Evolutionary conservation across 2,888 invertebrate species (phyloP), one percentile per base, ranked within the genome.

Genomic region (Caenorhabditis auriculariae): DNA sequence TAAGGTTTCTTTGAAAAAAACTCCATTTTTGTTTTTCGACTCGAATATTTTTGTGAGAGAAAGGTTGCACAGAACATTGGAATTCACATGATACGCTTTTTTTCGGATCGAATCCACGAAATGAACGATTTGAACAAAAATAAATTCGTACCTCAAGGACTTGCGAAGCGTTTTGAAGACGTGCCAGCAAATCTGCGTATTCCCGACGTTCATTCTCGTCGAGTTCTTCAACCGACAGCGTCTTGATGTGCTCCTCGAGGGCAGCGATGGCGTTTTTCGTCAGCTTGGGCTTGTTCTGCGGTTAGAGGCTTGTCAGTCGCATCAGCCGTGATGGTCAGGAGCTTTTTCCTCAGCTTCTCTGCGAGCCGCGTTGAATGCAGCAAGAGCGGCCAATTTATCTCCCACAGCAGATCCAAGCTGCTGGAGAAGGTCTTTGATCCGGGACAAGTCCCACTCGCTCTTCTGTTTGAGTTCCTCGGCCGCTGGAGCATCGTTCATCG

Each of bases 361-460:
- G 28, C 66, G 58, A 43, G 60, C 54, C 15, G 63, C 59, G n/a
- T 56, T 62, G 56, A 65, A 66, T 9, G 64, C 54, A 21, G 65
- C 68, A 35, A 65, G 60, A 41, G 68, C 65, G 29, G 65, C 65
- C 19, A 66, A 47, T 43, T 65, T 66, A 53, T 68, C 65, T 17
- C 65, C 68, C 48, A 68, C 57, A 19, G 56, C 57, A 27, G 51
- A 54, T 28, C 57, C 59, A 23, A 68, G 53, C 35, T 51, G 37
- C 32, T 54, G 56, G 35, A 65, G 48, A 28, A 59, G 44, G 28
- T 65, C 62, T 35, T 68, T 62, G 29, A 68, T 51, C 24, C 47
- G 48, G 12, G 65, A 62, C 24, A 66, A 54, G 55, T 62, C 69
- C 60, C 62, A 63, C 43, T 51, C 48, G 39, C 59, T 62, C 56